Percentiles rank a stretch among this genome's conserved stretches.
phyloP scores from a whole-genome alignment of 2,797 vertebrate species.

The Alosa sapidissima region DNA sequence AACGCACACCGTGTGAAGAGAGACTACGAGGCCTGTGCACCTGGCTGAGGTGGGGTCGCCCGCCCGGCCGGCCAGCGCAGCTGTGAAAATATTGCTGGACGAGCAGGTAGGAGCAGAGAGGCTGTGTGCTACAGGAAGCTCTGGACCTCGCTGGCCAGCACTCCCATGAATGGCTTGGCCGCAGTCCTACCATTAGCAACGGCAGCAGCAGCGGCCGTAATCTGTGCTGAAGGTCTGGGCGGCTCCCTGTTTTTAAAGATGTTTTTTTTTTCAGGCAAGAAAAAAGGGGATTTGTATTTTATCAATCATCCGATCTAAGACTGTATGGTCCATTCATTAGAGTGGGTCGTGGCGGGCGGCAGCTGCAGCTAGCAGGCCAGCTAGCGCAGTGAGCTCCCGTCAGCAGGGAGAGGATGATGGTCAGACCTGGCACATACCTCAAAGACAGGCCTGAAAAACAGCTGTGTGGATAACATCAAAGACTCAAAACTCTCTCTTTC shows the following conservation, averaged over 20 bases:
- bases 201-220: not conserved
- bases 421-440: not conserved
- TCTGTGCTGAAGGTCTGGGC: not conserved
- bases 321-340: constrained; percentile 1
- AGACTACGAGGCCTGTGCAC: not conserved
- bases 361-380: not conserved
- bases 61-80: not conserved
- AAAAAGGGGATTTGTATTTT: not conserved
- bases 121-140: not conserved
- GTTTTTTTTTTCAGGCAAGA: not conserved
- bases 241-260: not conserved
- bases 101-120: not conserved
- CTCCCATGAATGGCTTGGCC: constrained; percentile 9
- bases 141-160: not conserved
- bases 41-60: not conserved
- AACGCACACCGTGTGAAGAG: not conserved
- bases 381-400: not conserved
- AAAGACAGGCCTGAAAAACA: not conserved
- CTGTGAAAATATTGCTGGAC: not conserved
- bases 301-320: not conserved
- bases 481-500: not conserved
- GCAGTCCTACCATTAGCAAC: not conserved
- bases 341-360: not conserved
- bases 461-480: too few species aligned
- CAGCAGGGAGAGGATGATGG: not conserved